Evolutionary conservation across 2,113 vertebrate species (phyloP), one percentile per base, ranked within the genome.

Genomic region (Hymenochirus boettgeri): DNA sequence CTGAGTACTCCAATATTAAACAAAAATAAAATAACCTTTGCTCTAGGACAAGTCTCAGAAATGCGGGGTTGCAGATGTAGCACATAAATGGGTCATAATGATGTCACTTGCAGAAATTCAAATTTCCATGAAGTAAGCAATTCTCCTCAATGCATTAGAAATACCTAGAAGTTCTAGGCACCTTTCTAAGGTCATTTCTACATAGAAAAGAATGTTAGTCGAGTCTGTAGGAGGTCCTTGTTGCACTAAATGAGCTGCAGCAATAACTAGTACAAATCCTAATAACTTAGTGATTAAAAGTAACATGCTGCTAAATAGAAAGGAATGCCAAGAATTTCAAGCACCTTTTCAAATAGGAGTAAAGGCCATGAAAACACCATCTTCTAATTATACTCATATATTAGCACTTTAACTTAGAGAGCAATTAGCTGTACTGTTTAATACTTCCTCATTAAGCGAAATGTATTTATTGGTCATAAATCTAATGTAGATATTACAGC

Each of bases 321-420:
- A 89, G 85, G 87, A 90, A 92, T 88, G 90, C 82, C 81, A 91
- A 80, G 91, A 95, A 94, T 95, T 86, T 90, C 88, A 88, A 93
- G 86, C 84, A 86, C 89, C 92, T 88, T 80, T 79, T 82, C 84
- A 89, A 86, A 77, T 76, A 79, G 79, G 73, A 79, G 73, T 77
- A 76, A 83, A 87, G 77, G 76, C 85, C 72, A 72, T 25, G 27
- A 65, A 48, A 77, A 71, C 70, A 73, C 45, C 74, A 79, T 53
- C 83, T 73, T 24, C 71, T 67, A 76, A 77, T 76, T 54, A 72
- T 57, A 74, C 64, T 74, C n/a, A 60, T 45, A 18, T 17, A 65
- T 61, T 39, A 70, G 33, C 3, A 35, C 7, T 35, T 35, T 35
- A 35, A 35, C 10, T 9, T 9, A 13, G 33, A 8, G 15, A 13